phyloP scores from a whole-genome alignment of 2,797 vertebrate species.

The Sebastes kiyomatsui region DNA sequence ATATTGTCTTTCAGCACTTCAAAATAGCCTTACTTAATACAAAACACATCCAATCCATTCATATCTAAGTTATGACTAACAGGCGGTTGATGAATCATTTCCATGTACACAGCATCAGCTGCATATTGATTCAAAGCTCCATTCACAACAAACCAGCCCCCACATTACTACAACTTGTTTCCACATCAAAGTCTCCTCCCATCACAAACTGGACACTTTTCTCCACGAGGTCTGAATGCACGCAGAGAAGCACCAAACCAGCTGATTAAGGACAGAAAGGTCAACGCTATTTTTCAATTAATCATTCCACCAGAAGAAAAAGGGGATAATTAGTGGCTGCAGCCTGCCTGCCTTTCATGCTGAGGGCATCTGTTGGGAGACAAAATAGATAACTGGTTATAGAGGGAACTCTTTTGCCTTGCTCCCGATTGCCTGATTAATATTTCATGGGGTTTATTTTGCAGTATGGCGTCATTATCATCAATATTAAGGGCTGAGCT shows the following conservation, averaged over 20 bases:
- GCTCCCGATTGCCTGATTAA: conserved; percentile 46
- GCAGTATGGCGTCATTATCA: conserved; percentile 17
- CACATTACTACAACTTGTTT: conserved; percentile 23
- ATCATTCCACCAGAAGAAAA: conserved; percentile 4
- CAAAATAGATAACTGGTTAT: conserved; percentile 33
- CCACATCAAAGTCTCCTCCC: conserved; percentile 1
- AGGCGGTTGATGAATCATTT: conserved; percentile 42
- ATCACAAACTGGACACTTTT: conserved; percentile 8
- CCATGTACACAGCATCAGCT: conserved; percentile 27
- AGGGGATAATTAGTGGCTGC: conserved; percentile 31
- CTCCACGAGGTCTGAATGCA: conserved; percentile 3
- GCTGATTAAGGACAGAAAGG: conserved; percentile 38
- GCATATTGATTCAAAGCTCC: conserved; percentile 34
- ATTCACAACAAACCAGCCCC: conserved; percentile 43
- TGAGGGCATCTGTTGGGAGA: conserved; percentile 35
- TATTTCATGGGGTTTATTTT: conserved; percentile 54
- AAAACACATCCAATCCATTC: not conserved
- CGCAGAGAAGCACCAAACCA: not conserved
- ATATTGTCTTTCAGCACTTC: not conserved
- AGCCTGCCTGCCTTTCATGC: conserved; percentile 26
- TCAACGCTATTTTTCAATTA: conserved; percentile 8
- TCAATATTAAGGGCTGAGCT: conserved; percentile 9
- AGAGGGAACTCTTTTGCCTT: conserved; percentile 11
- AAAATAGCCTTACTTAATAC: not conserved
- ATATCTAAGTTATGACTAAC: conserved; percentile 23